Percentiles rank a stretch among this genome's conserved stretches.
Conservation (phyloP, 2,888 invertebrate genomes). For the Apamea crenata region DNA sequence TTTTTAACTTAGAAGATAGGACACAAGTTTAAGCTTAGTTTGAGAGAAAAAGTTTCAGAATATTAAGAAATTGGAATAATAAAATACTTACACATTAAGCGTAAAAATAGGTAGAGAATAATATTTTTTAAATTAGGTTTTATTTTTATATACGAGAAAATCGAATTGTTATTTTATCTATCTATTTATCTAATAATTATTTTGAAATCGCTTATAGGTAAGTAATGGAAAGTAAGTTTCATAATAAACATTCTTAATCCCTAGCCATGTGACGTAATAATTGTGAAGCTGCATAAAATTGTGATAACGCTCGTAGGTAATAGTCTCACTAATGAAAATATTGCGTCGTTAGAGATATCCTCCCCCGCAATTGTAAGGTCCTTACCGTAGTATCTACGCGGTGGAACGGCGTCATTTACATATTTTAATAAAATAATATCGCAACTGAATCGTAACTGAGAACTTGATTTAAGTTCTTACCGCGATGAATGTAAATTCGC, state of each 20-base stretch:
- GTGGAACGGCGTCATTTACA: conserved; percentile 88
- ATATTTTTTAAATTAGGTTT: background rate
- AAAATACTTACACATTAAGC: background rate
- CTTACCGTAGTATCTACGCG: conserved; percentile 85
- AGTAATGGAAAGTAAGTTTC: conserved; percentile 21
- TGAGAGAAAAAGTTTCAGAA: conserved; percentile 7
- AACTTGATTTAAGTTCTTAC: conserved; percentile 91
- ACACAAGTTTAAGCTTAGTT: conserved; percentile 23
- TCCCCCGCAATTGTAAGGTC: conserved; percentile 85
- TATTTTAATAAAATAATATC: conserved; percentile 91
- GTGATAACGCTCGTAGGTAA: conserved; percentile 80
- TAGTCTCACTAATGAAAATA: conserved; percentile 87
- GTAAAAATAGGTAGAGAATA: too few relatives aligned
- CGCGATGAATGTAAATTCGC: conserved; percentile 90
- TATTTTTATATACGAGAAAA: background rate
- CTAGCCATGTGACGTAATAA: conserved; percentile 67
- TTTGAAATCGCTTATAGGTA: conserved; percentile 7
- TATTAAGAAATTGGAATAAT: conserved; percentile 2
- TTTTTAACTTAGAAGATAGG: conserved; percentile 69
- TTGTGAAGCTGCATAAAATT: conserved; percentile 78
- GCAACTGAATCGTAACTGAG: conserved; percentile 90
- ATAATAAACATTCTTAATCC: conserved; percentile 61
- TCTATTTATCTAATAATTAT: background rate
- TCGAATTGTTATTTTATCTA: background rate
- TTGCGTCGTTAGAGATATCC: conserved; percentile 87